Conservation (phyloP, 2,888 invertebrate species). For the Sinotaia quadrata region DNA sequence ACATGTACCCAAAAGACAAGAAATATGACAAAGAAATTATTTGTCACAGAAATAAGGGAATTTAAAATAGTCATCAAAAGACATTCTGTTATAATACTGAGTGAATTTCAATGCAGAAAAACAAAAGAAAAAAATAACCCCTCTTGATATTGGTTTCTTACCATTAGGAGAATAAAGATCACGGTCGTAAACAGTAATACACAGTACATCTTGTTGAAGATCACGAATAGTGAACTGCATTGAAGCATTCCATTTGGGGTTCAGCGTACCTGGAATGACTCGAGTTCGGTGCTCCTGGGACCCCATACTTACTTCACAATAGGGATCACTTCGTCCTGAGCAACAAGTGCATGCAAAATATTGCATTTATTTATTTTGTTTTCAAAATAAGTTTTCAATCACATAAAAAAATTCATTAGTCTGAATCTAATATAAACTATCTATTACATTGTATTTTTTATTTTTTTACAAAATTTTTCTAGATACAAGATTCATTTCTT, state of each 20-base stretch:
- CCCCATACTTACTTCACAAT: conserved; percentile 83
- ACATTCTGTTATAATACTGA: neutral
- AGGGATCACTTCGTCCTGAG: conserved; percentile 78
- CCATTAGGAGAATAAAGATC: conserved; percentile 83
- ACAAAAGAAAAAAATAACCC: neutral
- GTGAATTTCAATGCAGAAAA: neutral
- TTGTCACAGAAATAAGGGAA: no score
- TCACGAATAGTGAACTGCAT: conserved; percentile 85
- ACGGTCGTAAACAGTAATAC: conserved; percentile 81
- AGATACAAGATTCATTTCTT: no score
- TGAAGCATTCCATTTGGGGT: conserved; percentile 82
- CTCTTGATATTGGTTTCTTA: no score
- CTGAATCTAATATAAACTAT: neutral
- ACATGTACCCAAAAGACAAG: no score
- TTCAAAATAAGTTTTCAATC: neutral
- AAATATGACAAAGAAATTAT: no score
- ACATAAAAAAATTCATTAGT: neutral
- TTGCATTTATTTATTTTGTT: no score
- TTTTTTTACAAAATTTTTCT: no score
- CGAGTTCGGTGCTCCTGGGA: conserved; percentile 81
- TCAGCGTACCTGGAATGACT: conserved; percentile 76
- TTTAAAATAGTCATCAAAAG: neutral
- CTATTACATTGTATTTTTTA: neutral
- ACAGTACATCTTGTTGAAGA: conserved; percentile 79
- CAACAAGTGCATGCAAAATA: no score